A percentile compares a stretch with the other conserved stretches of the same genome.
phyloP scores from a whole-genome alignment of 1,140 invertebrate species.

The Cepaea nemoralis region DNA sequence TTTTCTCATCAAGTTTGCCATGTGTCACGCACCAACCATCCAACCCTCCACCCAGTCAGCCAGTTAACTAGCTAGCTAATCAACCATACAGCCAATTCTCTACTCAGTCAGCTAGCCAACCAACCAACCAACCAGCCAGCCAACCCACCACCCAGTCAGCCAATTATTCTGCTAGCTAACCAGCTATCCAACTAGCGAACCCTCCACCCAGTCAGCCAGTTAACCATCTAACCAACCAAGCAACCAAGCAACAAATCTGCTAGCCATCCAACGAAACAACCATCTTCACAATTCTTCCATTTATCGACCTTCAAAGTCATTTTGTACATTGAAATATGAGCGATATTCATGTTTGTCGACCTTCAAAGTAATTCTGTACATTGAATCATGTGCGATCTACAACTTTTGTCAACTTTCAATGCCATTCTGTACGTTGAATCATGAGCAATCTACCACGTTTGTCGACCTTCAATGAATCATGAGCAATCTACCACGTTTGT shows the following conservation, averaged over 20 bases:
- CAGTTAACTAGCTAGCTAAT: neutral
- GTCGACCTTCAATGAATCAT: too few relatives aligned
- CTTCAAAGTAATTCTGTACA: too few relatives aligned
- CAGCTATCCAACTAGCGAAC: neutral
- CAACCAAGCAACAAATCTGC: neutral
- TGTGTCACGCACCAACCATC: neutral
- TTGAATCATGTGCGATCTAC: too few relatives aligned
- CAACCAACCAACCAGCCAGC: neutral
- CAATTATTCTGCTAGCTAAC: neutral
- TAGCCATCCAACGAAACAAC: too few relatives aligned
- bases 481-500: too few relatives aligned
- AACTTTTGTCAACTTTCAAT: too few relatives aligned
- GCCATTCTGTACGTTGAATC: too few relatives aligned
- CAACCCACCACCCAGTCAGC: neutral
- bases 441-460: too few relatives aligned
- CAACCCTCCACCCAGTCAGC: neutral
- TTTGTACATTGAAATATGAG: too few relatives aligned
- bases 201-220: neutral
- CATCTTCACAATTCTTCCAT: too few relatives aligned
- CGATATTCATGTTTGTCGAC: too few relatives aligned
- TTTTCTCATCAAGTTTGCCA: neutral
- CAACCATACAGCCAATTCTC: neutral
- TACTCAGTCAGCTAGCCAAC: neutral
- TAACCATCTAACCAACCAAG: neutral
- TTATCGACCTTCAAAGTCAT: too few relatives aligned